A percentile compares a stretch with the other conserved stretches of the same genome.
These are phyloP conservation scores for Pollicipes pollicipes DNA, from an alignment of 1,140 invertebrate genomes.

Conservation along the genomic window DNA sequence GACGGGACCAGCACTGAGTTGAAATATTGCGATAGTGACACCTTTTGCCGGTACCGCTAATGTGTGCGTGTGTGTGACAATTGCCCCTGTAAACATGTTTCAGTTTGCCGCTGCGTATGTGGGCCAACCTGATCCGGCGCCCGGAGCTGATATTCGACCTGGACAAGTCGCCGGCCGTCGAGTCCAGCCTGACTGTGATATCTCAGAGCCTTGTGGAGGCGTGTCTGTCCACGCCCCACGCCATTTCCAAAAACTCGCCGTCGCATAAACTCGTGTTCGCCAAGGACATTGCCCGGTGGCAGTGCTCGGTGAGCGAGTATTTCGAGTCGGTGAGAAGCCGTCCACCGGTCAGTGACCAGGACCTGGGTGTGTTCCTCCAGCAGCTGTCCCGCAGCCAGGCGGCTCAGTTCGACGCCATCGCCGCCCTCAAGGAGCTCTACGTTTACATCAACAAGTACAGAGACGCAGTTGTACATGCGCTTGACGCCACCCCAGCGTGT, in stretches of 20 bases:
- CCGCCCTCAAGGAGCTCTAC: constrained; percentile 80
- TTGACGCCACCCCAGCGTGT: background rate
- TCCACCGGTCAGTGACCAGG: constrained; percentile 76
- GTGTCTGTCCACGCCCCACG: constrained; percentile 73
- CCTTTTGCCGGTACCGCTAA: no score
- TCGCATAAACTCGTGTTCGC: constrained; percentile 87
- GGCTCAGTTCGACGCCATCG: constrained; percentile 73
- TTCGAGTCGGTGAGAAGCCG: constrained; percentile 65
- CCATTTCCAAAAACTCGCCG: constrained; percentile 81
- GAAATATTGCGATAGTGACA: no score
- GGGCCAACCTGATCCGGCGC: constrained; percentile 94
- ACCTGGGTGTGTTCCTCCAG: constrained; percentile 79
- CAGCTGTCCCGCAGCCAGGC: constrained; percentile 67
- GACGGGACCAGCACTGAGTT: no score
- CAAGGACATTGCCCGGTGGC: constrained; percentile 76
- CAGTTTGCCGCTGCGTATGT: constrained; percentile 79
- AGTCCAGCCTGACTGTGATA: constrained; percentile 80
- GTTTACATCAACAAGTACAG: constrained; percentile 87
- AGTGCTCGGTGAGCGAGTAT: constrained; percentile 49
- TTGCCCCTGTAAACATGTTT: no score
- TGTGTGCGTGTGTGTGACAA: no score
- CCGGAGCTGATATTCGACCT: constrained; percentile 94
- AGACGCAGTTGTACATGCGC: constrained; percentile 50
- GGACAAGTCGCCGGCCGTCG: constrained; percentile 75
- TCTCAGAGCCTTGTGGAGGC: constrained; percentile 94